Percentiles rank a stretch among this genome's conserved stretches.
Evolutionary conservation across 2,113 vertebrate species (phyloP).

Genomic region (Pluvialis apricaria): DNA sequence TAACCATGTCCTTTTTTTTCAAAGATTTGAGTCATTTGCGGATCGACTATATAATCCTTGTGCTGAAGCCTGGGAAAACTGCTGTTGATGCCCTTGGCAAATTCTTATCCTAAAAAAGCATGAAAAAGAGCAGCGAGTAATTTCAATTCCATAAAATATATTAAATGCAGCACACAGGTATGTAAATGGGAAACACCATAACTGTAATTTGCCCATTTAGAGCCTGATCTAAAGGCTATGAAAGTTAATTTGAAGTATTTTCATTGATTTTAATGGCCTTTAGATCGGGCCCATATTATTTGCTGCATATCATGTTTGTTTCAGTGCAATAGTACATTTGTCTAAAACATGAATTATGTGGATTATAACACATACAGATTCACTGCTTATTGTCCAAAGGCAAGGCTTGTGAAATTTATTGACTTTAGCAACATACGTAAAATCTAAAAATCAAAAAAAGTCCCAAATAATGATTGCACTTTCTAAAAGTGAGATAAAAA

Average conservation of each 20-base stretch:
- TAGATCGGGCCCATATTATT: conserved; percentile 5
- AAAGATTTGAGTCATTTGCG: conserved; percentile 43
- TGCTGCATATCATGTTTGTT: conserved; percentile 24
- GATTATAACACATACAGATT: neutral
- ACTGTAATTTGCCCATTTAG: conserved; percentile 63
- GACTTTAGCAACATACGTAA: neutral
- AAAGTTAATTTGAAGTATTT: conserved; percentile 62
- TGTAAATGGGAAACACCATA: conserved; percentile 52
- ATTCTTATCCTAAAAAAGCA: conserved; percentile 58
- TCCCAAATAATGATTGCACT: neutral
- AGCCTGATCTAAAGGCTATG: conserved; percentile 55
- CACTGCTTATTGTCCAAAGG: neutral
- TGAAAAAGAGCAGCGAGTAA: conserved; percentile 55
- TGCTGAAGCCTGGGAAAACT: conserved; percentile 46
- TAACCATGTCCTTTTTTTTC: conserved; percentile 18
- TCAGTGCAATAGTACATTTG: neutral
- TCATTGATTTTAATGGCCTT: conserved; percentile 63
- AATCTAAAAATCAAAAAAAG: neutral
- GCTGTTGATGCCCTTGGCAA: conserved; percentile 61
- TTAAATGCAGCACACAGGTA: conserved; percentile 58
- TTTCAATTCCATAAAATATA: conserved; percentile 61
- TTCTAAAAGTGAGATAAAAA: neutral
- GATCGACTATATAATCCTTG: conserved; percentile 42
- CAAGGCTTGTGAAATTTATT: neutral
- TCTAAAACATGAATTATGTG: neutral